Conservation (phyloP, 2,888 invertebrate species). For the Lycocerus yunnanus region DNA sequence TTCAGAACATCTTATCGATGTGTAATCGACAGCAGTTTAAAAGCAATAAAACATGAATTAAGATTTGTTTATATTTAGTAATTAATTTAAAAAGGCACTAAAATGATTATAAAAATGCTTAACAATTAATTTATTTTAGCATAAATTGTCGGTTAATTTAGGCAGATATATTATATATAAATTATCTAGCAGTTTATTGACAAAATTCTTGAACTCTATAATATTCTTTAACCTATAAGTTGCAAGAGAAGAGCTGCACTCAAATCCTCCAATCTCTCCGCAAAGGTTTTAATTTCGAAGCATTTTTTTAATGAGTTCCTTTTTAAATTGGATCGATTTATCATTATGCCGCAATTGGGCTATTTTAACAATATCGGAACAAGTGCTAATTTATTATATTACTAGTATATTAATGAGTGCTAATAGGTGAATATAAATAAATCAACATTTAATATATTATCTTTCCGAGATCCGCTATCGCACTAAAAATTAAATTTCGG, state of each 20-base stretch:
- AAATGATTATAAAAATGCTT: neutral
- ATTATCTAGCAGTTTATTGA: neutral
- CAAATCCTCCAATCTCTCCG: neutral
- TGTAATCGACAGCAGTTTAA: neutral
- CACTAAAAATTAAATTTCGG: neutral
- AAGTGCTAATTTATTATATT: neutral
- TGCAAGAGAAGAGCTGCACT: too few species aligned
- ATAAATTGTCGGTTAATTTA: neutral
- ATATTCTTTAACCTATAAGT: neutral
- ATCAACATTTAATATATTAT: neutral
- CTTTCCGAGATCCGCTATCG: neutral
- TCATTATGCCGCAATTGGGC: too few species aligned
- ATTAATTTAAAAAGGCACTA: neutral
- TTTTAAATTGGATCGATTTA: too few species aligned
- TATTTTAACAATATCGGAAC: neutral
- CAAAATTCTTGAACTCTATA: neutral
- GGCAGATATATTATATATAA: neutral
- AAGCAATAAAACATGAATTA: neutral
- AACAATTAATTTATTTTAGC: neutral
- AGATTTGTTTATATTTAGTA: neutral
- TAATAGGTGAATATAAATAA: neutral
- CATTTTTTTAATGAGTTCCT: too few species aligned
- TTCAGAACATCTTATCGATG: neutral
- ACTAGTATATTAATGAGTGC: neutral
- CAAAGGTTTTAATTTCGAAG: neutral